Percentiles rank a stretch among this genome's conserved stretches.
phyloP scores from a whole-genome alignment of 2,888 invertebrate species.

The Leptinotarsa rubiginosa region DNA sequence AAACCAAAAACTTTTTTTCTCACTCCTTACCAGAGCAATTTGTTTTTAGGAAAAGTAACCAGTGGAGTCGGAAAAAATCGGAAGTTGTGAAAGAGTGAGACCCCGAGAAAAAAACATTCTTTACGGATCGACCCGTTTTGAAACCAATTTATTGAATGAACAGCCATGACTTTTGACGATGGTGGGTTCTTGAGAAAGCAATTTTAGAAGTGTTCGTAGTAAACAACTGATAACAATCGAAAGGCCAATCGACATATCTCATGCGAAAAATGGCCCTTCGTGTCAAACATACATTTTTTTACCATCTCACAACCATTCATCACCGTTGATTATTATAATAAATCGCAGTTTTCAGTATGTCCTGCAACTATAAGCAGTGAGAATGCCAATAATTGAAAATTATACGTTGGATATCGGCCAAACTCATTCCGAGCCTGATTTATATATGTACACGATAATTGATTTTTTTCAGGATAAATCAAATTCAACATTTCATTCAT shows the following conservation, averaged over 20 bases:
- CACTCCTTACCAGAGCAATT: no score
- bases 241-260: neutral
- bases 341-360: neutral
- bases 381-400: constrained; percentile 12
- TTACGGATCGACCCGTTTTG: neutral
- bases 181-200: neutral
- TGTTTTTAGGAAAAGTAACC: no score
- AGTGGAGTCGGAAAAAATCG: no score
- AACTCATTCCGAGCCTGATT: neutral
- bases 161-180: no score
- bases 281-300: neutral
- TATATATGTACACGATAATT: constrained; percentile 8
- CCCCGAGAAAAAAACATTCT: no score
- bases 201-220: neutral
- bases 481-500: neutral
- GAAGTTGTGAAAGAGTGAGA: no score
- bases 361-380: neutral
- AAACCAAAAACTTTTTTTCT: no score
- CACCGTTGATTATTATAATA: constrained; percentile 1
- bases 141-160: neutral
- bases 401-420: constrained; percentile 13
- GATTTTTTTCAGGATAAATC: neutral
- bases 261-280: constrained; percentile 1
- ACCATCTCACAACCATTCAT: neutral
- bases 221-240: neutral